Evolutionary conservation across 2,888 invertebrate species (phyloP).

Genomic region (Helicoverpa assulta): DNA sequence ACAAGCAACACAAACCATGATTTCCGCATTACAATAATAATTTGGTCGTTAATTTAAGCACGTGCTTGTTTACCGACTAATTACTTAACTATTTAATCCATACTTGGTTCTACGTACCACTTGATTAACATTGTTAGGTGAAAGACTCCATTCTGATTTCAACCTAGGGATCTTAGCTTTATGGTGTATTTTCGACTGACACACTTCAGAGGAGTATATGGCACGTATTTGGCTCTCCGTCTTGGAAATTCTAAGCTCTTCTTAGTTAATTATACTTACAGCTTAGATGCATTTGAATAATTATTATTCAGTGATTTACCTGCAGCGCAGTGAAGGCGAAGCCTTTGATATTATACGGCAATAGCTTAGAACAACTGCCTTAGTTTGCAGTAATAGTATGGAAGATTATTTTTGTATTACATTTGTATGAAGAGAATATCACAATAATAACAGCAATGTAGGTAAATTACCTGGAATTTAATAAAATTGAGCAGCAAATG

Average conservation of each 20-base stretch:
- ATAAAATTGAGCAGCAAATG: slow-evolving; percentile 11
- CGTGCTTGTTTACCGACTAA: slow-evolving; percentile 35
- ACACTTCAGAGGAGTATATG: slow-evolving; percentile 9
- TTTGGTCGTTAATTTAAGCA: slow-evolving; percentile 21
- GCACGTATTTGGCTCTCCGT: slow-evolving; percentile 39
- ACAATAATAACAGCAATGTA: slow-evolving; percentile 7
- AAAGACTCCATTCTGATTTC: slow-evolving; percentile 22
- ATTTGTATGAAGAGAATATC: neutral
- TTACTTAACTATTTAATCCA: slow-evolving; percentile 52
- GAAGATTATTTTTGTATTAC: slow-evolving; percentile 7
- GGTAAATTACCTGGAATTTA: slow-evolving; percentile 8
- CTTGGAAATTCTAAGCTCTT: slow-evolving; percentile 58
- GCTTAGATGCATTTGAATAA: slow-evolving; percentile 59
- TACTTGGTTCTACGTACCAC: slow-evolving; percentile 35
- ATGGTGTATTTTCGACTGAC: slow-evolving; percentile 32
- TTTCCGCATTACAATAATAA: slow-evolving; percentile 6
- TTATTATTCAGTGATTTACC: slow-evolving; percentile 53
- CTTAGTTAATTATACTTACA: slow-evolving; percentile 54
- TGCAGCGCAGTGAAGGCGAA: slow-evolving; percentile 27
- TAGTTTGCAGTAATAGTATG: slow-evolving; percentile 3
- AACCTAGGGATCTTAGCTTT: neutral
- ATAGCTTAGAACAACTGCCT: neutral
- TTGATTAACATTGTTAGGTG: slow-evolving; percentile 40
- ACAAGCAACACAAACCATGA: neutral
- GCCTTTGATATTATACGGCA: slow-evolving; percentile 24